Evolutionary conservation across 2,113 vertebrate genomes (phyloP).

Genomic region (Coryphaenoides rupestris): DNA sequence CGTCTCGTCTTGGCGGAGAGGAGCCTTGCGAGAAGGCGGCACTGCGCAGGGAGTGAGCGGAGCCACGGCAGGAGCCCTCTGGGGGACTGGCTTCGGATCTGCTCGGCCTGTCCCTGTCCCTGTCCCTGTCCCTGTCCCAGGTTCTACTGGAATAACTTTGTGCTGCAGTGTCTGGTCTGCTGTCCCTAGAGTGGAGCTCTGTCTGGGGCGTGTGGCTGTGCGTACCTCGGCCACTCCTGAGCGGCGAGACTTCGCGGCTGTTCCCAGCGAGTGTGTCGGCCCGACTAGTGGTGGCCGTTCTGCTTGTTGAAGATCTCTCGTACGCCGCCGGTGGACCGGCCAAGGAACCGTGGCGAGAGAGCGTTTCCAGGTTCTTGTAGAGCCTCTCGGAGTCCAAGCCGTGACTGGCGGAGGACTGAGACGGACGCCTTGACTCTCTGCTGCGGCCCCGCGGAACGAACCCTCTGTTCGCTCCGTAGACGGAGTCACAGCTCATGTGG

Average conservation of each 20-base stretch:
- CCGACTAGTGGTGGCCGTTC: constrained; percentile 42
- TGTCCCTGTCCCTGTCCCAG: too few relatives aligned
- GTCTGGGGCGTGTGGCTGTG: constrained; percentile 36
- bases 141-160: constrained; percentile 11
- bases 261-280: constrained; percentile 46
- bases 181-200: constrained; percentile 43
- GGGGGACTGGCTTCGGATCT: constrained; percentile 34
- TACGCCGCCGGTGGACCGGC: constrained; percentile 38
- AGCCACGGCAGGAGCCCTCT: constrained; percentile 58
- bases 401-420: constrained; percentile 63
- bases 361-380: constrained; percentile 69
- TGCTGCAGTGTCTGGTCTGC: constrained; percentile 34
- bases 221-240: constrained; percentile 42
- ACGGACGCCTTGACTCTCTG: constrained; percentile 57
- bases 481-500: constrained; percentile 43
- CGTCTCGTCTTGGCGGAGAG: constrained; percentile 35
- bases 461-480: constrained; percentile 38
- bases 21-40: constrained; percentile 40
- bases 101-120: constrained; percentile 7
- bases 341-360: constrained; percentile 56
- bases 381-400: constrained; percentile 73
- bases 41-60: constrained; percentile 54
- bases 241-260: constrained; percentile 56
- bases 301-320: constrained; percentile 31
- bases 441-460: constrained; percentile 27